A percentile compares a stretch with the other conserved stretches of the same genome.
Conservation (phyloP, 2,888 invertebrate species). For the Sminthurides aquaticus region DNA sequence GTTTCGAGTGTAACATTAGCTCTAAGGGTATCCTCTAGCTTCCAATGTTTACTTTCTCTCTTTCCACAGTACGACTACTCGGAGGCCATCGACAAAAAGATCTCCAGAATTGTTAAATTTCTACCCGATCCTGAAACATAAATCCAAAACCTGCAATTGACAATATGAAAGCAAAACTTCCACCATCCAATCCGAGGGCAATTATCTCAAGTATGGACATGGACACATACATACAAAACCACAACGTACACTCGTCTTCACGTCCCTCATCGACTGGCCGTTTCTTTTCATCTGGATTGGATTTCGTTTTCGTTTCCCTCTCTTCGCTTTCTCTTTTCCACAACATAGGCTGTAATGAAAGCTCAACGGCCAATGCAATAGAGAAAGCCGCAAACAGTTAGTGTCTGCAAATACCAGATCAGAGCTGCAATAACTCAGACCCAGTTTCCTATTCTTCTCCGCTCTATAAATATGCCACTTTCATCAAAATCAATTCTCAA, state of each 20-base stretch:
- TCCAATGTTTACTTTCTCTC: background rate
- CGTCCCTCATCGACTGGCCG: too few relatives aligned
- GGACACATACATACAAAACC: too few relatives aligned
- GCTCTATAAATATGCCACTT: background rate
- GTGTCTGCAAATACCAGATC: too few relatives aligned
- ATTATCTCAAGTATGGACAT: background rate
- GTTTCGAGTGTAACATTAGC: conserved; percentile 5
- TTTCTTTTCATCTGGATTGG: too few relatives aligned
- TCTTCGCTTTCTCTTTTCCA: background rate
- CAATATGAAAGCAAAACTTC: background rate
- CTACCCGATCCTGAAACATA: conserved; percentile 51
- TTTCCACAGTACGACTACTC: conserved; percentile 50
- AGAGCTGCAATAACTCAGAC: too few relatives aligned
- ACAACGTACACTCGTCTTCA: too few relatives aligned
- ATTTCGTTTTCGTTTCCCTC: too few relatives aligned
- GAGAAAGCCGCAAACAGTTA: too few relatives aligned
- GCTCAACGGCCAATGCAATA: too few relatives aligned
- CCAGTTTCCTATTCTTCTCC: background rate
- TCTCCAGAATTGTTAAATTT: conserved; percentile 74
- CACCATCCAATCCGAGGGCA: background rate
- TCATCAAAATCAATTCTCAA: background rate
- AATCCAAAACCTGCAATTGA: conserved; percentile 9
- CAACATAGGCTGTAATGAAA: too few relatives aligned
- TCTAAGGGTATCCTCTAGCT: background rate
- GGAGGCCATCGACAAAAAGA: conserved; percentile 78